Evolutionary conservation across 2,113 vertebrate species (phyloP).

Genomic region (Labeo catla): DNA sequence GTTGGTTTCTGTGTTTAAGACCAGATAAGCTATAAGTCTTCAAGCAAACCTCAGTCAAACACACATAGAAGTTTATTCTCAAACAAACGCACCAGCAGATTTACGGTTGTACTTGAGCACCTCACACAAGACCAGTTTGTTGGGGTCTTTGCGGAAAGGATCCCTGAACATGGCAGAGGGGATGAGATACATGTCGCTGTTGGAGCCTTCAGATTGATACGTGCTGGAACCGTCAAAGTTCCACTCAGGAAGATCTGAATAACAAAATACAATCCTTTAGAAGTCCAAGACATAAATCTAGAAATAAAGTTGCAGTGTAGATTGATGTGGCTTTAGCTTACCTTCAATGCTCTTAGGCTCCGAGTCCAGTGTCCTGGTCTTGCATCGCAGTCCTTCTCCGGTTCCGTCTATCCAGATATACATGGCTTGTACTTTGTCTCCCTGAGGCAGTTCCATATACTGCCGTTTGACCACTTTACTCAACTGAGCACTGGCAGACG

Average conservation of each 20-base stretch:
- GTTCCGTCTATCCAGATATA: slow-evolving; percentile 97
- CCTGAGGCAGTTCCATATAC: slow-evolving; percentile 91
- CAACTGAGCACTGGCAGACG: slow-evolving; percentile 87
- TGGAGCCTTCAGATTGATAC: slow-evolving; percentile 93
- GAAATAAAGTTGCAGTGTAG: background rate
- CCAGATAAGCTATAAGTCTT: background rate
- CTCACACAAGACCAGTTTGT: slow-evolving; percentile 95
- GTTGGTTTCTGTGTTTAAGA: slow-evolving; percentile 82
- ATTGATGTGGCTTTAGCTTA: slow-evolving; percentile 53
- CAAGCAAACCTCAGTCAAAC: background rate
- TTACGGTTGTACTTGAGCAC: slow-evolving; percentile 96
- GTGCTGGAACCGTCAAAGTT: slow-evolving; percentile 99
- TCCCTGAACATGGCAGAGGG: slow-evolving; percentile 95
- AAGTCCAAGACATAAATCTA: background rate
- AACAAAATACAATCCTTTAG: background rate
- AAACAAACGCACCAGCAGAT: slow-evolving; percentile 81
- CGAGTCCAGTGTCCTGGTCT: slow-evolving; percentile 89
- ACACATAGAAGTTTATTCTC: background rate
- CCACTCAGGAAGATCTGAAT: slow-evolving; percentile 92
- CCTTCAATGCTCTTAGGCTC: slow-evolving; percentile 94
- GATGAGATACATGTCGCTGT: slow-evolving; percentile 96
- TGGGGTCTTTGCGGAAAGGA: slow-evolving; percentile 96
- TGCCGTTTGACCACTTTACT: slow-evolving; percentile 91
- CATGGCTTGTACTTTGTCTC: slow-evolving; percentile 90
- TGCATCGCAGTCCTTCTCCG: slow-evolving; percentile 90